Evolutionary conservation across 2,797 vertebrate genomes (phyloP), one percentile per base, ranked within the genome.

Genomic region (Enteromius thamalakanensis): DNA sequence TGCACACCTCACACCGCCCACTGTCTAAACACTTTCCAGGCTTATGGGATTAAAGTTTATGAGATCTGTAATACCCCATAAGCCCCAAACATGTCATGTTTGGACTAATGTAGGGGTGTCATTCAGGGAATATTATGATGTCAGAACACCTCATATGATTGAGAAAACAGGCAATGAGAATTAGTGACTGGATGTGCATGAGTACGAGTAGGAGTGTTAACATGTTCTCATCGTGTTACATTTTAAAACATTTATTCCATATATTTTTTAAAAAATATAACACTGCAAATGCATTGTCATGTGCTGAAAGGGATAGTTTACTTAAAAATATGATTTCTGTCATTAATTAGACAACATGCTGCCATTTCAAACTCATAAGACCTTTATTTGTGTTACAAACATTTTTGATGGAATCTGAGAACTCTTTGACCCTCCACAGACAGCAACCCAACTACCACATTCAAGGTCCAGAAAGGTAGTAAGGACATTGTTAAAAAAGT

Each of bases 21-120:
- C 84, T 85, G 84, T 88, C 76, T 82, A 89, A 87, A 88, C 82
- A 87, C 76, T 84, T 76, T 65, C 42, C 76, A 78, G 71, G 83
- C 70, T 87, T 87, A 83, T 67, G 75, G 83, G 86, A 89, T 90
- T 89, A 80, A 55, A 79, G 78, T 86, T 89, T 87, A 90, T 86
- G 85, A 87, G 87, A 79, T 85, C 86, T 80, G 84, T 85, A 83
- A 85, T 88, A 86, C 86, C 82, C 55, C 34, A 68, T 82, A 85
- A 87, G 62, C 81, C 75, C 72, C 60, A 65, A 83, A 84, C 84
- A 80, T 86, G 87, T 87, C 84, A 85, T 85, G 86, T 83, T 86
- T 86, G 82, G 87, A 85, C 80, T 85, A 83, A 86, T 87, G 79
- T 74, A 84, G 55, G 68, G 26, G 69, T 86, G 82, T 87, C 79